Evolutionary conservation across 2,797 vertebrate genomes (phyloP), one percentile per base, ranked within the genome.

Genomic region (Eulemur albifrons): DNA sequence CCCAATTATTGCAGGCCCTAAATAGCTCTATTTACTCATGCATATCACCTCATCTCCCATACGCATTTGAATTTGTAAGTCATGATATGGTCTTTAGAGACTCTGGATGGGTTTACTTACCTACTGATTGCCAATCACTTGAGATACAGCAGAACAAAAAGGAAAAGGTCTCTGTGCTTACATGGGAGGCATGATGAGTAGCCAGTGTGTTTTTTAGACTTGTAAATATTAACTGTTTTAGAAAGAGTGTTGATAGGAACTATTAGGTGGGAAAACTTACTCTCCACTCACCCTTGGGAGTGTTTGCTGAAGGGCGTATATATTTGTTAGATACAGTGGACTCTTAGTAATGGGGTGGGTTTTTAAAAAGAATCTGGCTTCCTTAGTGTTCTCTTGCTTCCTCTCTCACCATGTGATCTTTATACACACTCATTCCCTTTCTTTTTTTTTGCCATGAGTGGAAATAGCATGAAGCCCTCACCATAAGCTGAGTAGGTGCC

Each of bases 131-230:
- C 18, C 35, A 7, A 48, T 92, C n/a, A 48, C 40, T 79, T 88
- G n/a, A 93, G 59, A 80, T 59, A 67, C 23, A 94, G 81, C 32
- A 90, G 15, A n/a, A n/a, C 43, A 75, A 87, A 90, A 82, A 83
- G 35, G 40, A 40, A 50, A 72, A 81, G 27, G 13, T 57, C 52
- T 79, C 61, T 57, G 54, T 25, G 2, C 32, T 40, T 80, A 2
- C 23, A 4, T 61, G 21, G 25, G 25, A 83, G 7, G 27, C 77
- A 57, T 25, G 54, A 61, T 54, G 67, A 76, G 38, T 70, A 65
- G 20, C 20, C 70, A 80, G 4, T 59, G 48, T 63, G 8, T 35
- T 38, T 25, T 93, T 94, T 65, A 92, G 27, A 80, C n/a, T 77
- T 52, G 1, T 54, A 86, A 90, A 70, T 38, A 52, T 45, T 43